These are phyloP conservation scores for Myotis pilosus DNA, from an alignment of 2,797 vertebrate genomes.

Conservation along the genomic window DNA sequence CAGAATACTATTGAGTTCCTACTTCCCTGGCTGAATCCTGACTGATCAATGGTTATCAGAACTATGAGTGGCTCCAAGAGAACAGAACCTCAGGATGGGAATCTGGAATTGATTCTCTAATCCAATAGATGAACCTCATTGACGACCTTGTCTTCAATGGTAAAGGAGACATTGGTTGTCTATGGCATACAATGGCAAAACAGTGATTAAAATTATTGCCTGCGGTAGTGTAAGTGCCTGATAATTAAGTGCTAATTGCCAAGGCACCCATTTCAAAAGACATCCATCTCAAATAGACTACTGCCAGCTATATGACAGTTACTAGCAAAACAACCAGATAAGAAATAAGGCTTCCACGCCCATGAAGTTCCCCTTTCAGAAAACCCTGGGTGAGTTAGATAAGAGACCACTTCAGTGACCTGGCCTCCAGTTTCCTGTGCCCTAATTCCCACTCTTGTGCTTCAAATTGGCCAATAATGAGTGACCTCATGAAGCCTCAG, in stretches of 20 bases:
- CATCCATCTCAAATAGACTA: background rate
- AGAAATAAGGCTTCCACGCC: background rate
- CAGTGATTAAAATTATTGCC: background rate
- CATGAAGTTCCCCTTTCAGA: background rate
- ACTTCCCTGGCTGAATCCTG: background rate
- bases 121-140: background rate
- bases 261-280: background rate
- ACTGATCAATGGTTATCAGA: no score
- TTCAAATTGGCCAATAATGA: background rate
- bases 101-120: background rate
- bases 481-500: background rate
- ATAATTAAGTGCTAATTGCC: background rate
- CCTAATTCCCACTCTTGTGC: background rate
- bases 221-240: background rate
- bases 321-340: background rate
- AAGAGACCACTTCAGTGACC: background rate
- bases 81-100: background rate
- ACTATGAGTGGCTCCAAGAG: background rate
- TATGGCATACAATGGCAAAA: background rate
- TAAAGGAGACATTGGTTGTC: no score
- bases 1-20: background rate
- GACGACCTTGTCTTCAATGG: background rate
- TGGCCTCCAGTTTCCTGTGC: background rate
- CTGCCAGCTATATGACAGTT: background rate
- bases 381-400: background rate